Conservation (phyloP, 2,888 invertebrate genomes). For the Tetramorium bicarinatum region DNA sequence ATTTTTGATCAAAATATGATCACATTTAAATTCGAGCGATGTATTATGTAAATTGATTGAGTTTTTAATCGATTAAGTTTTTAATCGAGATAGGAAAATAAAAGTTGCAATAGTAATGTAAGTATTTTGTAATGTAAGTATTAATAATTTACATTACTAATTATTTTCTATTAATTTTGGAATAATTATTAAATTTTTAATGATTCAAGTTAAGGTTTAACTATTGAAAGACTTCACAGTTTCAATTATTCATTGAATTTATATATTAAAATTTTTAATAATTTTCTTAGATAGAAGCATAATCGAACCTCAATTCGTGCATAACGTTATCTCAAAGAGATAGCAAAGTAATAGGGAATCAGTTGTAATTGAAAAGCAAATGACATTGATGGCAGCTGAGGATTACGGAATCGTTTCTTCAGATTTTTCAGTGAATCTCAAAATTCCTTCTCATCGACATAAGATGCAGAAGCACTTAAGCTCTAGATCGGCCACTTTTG, state of each 20-base stretch:
- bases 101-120: background rate
- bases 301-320: background rate
- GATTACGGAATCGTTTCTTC: background rate
- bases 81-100: background rate
- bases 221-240: background rate
- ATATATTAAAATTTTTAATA: background rate
- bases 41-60: background rate
- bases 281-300: background rate
- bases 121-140: background rate
- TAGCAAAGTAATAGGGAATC: background rate
- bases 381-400: background rate
- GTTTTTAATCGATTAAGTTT: background rate
- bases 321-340: background rate
- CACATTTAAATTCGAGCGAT: background rate
- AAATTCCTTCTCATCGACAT: background rate
- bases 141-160: background rate
- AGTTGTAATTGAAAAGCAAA: background rate
- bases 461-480: constrained; percentile 29
- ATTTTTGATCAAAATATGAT: background rate
- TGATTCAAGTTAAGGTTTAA: background rate
- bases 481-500: constrained; percentile 41
- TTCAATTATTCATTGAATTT: too few relatives aligned
- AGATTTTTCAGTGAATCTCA: background rate
- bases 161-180: background rate
- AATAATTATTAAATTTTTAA: background rate